Conservation (phyloP, 53 echinoderm and acorn worm genomes). For the Pentamera pediparva region DNA sequence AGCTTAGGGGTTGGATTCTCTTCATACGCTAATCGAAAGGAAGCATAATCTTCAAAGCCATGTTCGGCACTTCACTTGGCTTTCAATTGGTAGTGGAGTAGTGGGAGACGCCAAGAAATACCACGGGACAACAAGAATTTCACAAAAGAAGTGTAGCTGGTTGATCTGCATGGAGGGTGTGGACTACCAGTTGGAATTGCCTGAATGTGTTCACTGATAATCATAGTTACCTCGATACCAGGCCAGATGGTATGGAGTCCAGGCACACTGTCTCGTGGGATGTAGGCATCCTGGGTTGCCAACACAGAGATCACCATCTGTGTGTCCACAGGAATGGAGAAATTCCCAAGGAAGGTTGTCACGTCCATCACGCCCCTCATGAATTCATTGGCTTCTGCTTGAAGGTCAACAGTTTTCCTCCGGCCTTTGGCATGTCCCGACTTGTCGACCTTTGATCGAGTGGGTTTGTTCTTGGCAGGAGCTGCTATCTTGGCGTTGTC, state of each 20-base stretch:
- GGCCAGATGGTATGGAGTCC: constrained; percentile 77
- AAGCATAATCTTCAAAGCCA: too few relatives aligned
- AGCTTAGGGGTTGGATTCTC: too few relatives aligned
- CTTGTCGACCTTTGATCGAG: not conserved
- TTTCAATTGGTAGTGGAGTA: too few relatives aligned
- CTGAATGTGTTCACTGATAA: too few relatives aligned
- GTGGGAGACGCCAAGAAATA: too few relatives aligned
- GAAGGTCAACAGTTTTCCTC: constrained; percentile 27
- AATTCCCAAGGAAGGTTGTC: constrained; percentile 77
- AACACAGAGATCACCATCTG: constrained; percentile 57
- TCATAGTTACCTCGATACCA: constrained; percentile 59
- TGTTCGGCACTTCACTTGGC: not conserved
- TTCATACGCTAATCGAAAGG: too few relatives aligned
- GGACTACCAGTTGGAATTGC: not conserved
- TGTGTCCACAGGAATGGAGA: constrained; percentile 66
- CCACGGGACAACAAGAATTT: too few relatives aligned
- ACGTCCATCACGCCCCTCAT: constrained; percentile 92
- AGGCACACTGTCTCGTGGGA: constrained; percentile 68
- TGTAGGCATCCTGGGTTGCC: constrained; percentile 71
- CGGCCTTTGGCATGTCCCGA: not conserved
- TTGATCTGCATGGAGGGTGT: too few relatives aligned
- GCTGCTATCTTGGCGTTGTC: not conserved
- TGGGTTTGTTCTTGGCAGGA: too few relatives aligned
- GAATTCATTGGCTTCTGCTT: constrained; percentile 59
- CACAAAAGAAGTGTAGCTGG: too few relatives aligned